Base-by-base conservation (phyloP, 1,140 invertebrate genomes). In the Drosophila sechellia region DNA sequence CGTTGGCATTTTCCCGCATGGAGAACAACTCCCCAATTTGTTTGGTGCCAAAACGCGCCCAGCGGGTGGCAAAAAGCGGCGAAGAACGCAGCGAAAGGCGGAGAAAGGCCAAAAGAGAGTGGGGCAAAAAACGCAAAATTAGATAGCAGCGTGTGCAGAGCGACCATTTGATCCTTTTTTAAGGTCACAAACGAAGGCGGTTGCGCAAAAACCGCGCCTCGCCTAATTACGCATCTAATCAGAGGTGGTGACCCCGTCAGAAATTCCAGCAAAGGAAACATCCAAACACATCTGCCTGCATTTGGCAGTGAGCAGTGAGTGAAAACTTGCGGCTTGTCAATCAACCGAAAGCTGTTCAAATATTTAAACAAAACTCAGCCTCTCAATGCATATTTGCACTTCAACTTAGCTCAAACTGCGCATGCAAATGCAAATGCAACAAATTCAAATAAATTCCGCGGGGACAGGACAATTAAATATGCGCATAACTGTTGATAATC, bases 401-500 rank as follows among this genome's bases (percentile, higher is more conserved):
- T 83, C 54, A 79, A 69, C 83, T 87, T 79, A 86, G 49, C 58
- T 54, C 49, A 57, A 50, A 68, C 64, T 25, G 50, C 50, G 43
- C 50, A 49, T 65, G 60, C 45, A 52, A 53, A 66, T 54, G 48
- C 63, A 53, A 60, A 60, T 74, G 76, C 59, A 66, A 65, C 37
- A 46, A 61, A 80, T 42, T 58, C 56, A 56, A 66, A 60, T 57
- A 50, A 39, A 79, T 66, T 61, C 42, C 58, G 40, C 39, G 22
- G 50, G 55, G 31, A 45, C 25, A 54, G 55, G 50, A 73, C 61
- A 77, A 86, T 87, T 89, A 87, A 79, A 89, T 87, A 87, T 87
- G 84, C 84, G 84, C 84, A 89, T 87, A 87, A 89, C 84, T 87
- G 76, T 77, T 76, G 84, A 87, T 87, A 87, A 87, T 87, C 76